Base-by-base conservation (phyloP, 35 echinoderm and acorn worm species). In the Heliocidaris tuberculata region DNA sequence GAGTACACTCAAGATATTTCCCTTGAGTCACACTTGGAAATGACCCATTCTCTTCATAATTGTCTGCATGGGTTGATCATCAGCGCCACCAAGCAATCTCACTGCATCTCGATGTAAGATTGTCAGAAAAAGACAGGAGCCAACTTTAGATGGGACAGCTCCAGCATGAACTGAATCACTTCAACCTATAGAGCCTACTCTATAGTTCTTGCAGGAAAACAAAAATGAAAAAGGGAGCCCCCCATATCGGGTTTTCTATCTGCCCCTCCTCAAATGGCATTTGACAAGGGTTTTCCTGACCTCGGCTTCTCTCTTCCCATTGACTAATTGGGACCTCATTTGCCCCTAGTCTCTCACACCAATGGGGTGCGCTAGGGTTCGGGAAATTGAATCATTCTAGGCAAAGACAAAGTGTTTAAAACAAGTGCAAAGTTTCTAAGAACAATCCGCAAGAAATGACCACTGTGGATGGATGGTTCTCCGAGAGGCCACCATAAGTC, bases 321-420 rank as follows among this genome's bases (percentile, higher is more conserved):
- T n/a, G 3, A 13, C 91, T 93, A 93, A 93, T 93, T 93, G 91
- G 50, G 91, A 59, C 91, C 91, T 89, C 91, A 48, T 49, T 49
- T 59, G n/a, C 49, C 13, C 29, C 32, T 13, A 48, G 91, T 59
- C 50, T 30, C 47, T 78, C 31, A 93, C 48, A 93, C 48, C 48
- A 31, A 13, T 49, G 30, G 91, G 91, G 91, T 56, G 91, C 48
- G 21, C 48, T 48, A 13, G 31, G 31, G 87, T 93, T 59, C 16
- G 13, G 91, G 91, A 93, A 93, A 93, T 93, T 93, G 91, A 93
- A 93, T 93, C 91, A 93, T 48, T 30, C 29, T 42, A 35, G 47
- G 31, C 87, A 89, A 48, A 32, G 47, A 89, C 31, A 89, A 32
- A 89, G 6, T 89, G 29, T 89, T 32, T 89, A 30, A 19, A 48